phyloP scores from a whole-genome alignment of 2,888 invertebrate species.

The Podotricha telesiphe region DNA sequence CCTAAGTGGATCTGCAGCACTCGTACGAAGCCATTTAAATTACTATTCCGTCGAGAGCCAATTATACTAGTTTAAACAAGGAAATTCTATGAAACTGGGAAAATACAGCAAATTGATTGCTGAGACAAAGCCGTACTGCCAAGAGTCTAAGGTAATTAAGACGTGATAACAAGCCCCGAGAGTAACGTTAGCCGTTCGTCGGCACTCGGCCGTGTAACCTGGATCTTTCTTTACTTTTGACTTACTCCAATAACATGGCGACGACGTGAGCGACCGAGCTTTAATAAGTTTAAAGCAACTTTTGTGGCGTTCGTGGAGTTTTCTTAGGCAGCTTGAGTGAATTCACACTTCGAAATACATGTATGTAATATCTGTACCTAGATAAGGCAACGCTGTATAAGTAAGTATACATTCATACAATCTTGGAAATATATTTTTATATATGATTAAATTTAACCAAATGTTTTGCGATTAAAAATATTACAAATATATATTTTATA shows the following conservation, averaged over 20 bases:
- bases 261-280: constrained; percentile 4
- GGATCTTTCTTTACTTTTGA: constrained; percentile 28
- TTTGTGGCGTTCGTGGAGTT: constrained; percentile 1
- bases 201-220: constrained; percentile 24
- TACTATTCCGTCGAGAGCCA: constrained; percentile 33
- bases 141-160: constrained; percentile 40
- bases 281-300: constrained; percentile 5
- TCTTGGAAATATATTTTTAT: too few species aligned
- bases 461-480: too few species aligned
- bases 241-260: constrained; percentile 15
- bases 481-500: too few species aligned
- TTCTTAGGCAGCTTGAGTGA: neutral
- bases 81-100: constrained; percentile 30
- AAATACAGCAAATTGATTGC: constrained; percentile 23
- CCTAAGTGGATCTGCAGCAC: constrained; percentile 21
- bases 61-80: constrained; percentile 37
- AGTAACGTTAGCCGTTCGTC: constrained; percentile 25
- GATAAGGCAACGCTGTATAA: too few species aligned
- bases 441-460: too few species aligned
- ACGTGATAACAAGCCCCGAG: constrained; percentile 39
- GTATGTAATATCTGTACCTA: neutral
- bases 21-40: constrained; percentile 26
- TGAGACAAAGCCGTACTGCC: constrained; percentile 33
- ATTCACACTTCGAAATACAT: neutral
- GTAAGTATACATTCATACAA: too few species aligned